Percentiles rank a stretch among this genome's conserved stretches.
phyloP scores from a whole-genome alignment of 1,140 invertebrate genomes.

The Cydia splendana region DNA sequence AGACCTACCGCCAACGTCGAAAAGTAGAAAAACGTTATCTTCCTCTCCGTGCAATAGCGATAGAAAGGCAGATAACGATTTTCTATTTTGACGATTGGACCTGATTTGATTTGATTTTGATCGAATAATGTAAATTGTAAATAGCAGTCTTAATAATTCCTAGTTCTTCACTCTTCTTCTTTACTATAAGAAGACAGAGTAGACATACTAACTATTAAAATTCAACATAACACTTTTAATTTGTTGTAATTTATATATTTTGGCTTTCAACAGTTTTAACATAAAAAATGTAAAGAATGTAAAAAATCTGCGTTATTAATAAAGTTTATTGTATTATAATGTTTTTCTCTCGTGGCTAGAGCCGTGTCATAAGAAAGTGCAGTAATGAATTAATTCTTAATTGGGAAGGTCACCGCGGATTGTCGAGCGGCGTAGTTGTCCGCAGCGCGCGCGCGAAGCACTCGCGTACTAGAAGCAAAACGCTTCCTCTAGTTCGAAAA shows the following conservation, averaged over 20 bases:
- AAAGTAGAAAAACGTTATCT: too few species aligned
- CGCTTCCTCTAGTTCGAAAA: constrained; percentile 62
- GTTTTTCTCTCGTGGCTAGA: constrained; percentile 34
- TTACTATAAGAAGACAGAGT: constrained; percentile 22
- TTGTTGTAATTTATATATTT: neutral
- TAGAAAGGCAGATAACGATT: too few species aligned
- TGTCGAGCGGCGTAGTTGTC: constrained; percentile 62
- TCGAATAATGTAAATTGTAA: too few species aligned
- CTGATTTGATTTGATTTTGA: too few species aligned
- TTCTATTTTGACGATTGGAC: too few species aligned
- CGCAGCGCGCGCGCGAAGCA: constrained; percentile 67
- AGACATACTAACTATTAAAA: neutral
- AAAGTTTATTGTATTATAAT: constrained; percentile 16
- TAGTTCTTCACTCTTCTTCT: constrained; percentile 16
- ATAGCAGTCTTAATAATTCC: too few species aligned
- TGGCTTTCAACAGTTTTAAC: neutral
- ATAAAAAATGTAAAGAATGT: neutral
- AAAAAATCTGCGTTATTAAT: constrained; percentile 1
- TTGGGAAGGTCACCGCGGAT: constrained; percentile 71
- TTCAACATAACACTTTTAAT: neutral
- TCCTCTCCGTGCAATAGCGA: too few species aligned
- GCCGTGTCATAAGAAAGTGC: constrained; percentile 74
- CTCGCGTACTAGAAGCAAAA: constrained; percentile 76
- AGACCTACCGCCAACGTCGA: too few species aligned
- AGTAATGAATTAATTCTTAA: constrained; percentile 77